Base-by-base conservation (phyloP, 2,113 vertebrate species). In the Catharus bicknelli region DNA sequence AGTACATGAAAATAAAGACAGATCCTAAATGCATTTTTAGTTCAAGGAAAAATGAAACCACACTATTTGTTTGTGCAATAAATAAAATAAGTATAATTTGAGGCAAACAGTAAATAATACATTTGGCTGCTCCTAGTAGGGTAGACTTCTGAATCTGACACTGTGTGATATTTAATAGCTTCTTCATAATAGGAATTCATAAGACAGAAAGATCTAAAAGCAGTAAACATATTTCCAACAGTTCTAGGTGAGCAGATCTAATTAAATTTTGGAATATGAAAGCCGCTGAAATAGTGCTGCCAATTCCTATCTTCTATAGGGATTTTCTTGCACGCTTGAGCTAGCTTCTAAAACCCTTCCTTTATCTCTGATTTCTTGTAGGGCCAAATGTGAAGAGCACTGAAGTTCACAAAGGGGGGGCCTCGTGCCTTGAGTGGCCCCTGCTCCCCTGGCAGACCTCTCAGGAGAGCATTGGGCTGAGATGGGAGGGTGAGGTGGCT, bases 201-300 rank as follows among this genome's bases (percentile, higher is more conserved):
- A 92, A 87, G 48, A 95, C 30, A 95, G 66, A 86, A 88, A 88
- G 69, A 94, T 92, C 81, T 95, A 92, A 91, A 96, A 93, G 86
- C 75, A 93, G 82, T 92, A 93, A 95, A 95, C 59, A 79, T 63
- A 77, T 86, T 92, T 86, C 79, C 67, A 95, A 69, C 47, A 79
- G 43, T 86, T 83, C 93, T 95, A 90, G 76, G 87, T 88, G 82
- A 91, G 87, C 38, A 92, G 47, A 87, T 63, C 80, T 94, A 88
- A 95, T 93, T 96, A 93, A 86, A 95, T 85, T 92, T 87, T 95
- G 87, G 90, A 91, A 97, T 93, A 82, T 40, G 90, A 92, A 93
- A 90, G 73, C 59, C 81, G 96, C 87, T 93, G 72, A 95, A 94
- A 73, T 88, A 90, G 83, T 63, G 81, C 90, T 83, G 59, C 77